Percentiles rank a stretch among this genome's conserved stretches.
phyloP scores from a whole-genome alignment of 2,797 vertebrate genomes.

The Hephaestus fuliginosus region DNA sequence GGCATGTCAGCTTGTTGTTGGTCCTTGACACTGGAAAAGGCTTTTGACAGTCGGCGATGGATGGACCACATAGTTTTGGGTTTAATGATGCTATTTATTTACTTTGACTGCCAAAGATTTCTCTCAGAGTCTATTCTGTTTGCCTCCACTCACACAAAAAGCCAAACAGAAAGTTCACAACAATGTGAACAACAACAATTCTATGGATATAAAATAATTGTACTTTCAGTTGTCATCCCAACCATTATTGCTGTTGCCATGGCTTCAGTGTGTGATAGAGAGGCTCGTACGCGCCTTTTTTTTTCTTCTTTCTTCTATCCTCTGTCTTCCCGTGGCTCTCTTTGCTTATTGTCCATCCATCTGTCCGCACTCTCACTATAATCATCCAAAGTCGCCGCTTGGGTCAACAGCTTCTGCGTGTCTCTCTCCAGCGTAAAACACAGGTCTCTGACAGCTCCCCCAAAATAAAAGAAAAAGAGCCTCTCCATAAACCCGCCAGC shows the following conservation, averaged over 20 bases:
- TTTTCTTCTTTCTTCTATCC: no score
- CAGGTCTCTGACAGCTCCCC: conserved; percentile 8
- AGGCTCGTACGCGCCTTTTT: background rate
- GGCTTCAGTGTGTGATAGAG: conserved; percentile 13
- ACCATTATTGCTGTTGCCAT: conserved; percentile 39
- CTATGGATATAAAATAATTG: conserved; percentile 10
- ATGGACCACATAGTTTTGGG: conserved; percentile 9
- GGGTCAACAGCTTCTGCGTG: background rate
- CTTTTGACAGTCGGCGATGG: conserved; percentile 19
- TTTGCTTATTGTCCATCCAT: conserved; percentile 5
- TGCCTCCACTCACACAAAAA: background rate
- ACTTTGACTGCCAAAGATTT: conserved; percentile 24
- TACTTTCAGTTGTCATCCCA: conserved; percentile 36
- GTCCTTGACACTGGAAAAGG: conserved; percentile 8
- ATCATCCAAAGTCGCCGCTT: background rate
- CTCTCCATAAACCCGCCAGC: background rate
- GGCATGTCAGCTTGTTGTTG: conserved; percentile 4
- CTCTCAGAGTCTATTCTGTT: conserved; percentile 6
- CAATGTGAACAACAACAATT: background rate
- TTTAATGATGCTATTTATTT: conserved; percentile 39
- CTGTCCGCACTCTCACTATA: background rate
- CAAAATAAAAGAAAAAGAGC: background rate
- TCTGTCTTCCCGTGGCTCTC: background rate
- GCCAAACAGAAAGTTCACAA: conserved; percentile 17
- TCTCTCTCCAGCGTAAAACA: background rate